phyloP scores from a whole-genome alignment of 2,113 vertebrate species.

The cattle (Bos taurus) region ARS-UCD2.0 NC_037336.1:842001-842500 shows the following conservation, averaged over 20 bases:
- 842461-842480: background rate
- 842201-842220: background rate
- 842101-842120: background rate
- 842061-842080: background rate
- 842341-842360: background rate
- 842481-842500: background rate
- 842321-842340: background rate
- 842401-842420: background rate
- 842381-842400: background rate
- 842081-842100: background rate
- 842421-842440: background rate
- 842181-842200: background rate
- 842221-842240: background rate
- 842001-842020: background rate
- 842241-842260: background rate
- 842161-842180: background rate
- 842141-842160: background rate
- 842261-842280: background rate
- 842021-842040: background rate
- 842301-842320: background rate
- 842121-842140: background rate
- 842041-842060: background rate
- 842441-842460: background rate
- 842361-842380: background rate
- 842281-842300: background rate